Base-by-base conservation (phyloP, 2,888 invertebrate genomes). In the Caenorhabditis sp. region DNA sequence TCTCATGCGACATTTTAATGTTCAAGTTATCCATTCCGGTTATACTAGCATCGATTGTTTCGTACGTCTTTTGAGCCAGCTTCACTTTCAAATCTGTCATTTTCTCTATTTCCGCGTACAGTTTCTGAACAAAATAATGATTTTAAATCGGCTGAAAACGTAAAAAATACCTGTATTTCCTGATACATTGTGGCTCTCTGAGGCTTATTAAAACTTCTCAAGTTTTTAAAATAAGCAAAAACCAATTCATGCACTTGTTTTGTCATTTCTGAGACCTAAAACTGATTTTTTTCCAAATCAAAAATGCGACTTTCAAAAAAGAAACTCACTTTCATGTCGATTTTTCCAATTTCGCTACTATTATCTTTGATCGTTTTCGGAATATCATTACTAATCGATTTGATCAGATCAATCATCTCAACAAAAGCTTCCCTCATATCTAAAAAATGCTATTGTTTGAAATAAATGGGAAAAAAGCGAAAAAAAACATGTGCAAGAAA, bases 21-120 rank as follows among this genome's bases (percentile, higher is more conserved):
- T 62, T 52, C 3, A 23, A 67, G 17, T 67, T 67, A 61, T 81
- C 81, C 58, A 80, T 56, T 50, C 69, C 25, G 23, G 52, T 62
- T 3, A 83, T 83, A 89, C 97, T 97, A 89, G 97, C 97, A 89
- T 99, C 49, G 83, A 91, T 91, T 89, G 97, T 90, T 90, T 99
- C 97, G 88, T 99, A 99, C 0, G 97, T 97, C 90, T 97, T 95
- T 89, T 96, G 95, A 1, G 97, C 96, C 71, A 90, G 88, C 31
- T 27, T 14, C 38, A 66, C 53, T 43, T 66, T 59, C 54, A 23
- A 1, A n/a, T 60, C 59, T n/a, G 49, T 43, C 1, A 38, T 10
- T 20, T 63, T n/a, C 4, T 25, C 21, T n/a, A 57, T 7, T 61
- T 64, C 31, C 0, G 14, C 17, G 12, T 49, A 31, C 12, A 59